Evolutionary conservation across 2,113 vertebrate species (phyloP).

Genomic region (Percopsis transmontana): DNA sequence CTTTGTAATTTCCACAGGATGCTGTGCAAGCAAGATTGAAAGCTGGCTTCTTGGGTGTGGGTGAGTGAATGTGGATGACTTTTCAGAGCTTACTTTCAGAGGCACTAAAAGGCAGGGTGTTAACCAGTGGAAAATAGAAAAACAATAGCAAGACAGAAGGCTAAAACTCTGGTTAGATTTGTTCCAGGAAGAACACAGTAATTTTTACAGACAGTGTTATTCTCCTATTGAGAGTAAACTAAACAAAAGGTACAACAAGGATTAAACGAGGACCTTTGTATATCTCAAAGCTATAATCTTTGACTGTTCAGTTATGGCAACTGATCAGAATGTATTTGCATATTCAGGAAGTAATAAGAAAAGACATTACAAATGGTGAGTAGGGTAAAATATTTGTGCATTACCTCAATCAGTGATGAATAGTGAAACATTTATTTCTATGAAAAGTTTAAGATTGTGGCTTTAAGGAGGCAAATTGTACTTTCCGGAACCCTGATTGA

Average conservation of each 20-base stretch:
- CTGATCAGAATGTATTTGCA: too few species aligned
- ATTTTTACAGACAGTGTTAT: background rate
- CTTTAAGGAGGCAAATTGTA: too few species aligned
- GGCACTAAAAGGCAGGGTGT: conserved; percentile 27
- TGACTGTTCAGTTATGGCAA: background rate
- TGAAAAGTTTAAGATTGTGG: too few species aligned
- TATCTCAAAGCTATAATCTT: background rate
- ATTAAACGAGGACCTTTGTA: background rate
- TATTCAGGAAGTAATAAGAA: too few species aligned
- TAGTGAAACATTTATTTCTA: too few species aligned
- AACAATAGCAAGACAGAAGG: conserved; percentile 3
- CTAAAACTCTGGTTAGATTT: conserved; percentile 57
- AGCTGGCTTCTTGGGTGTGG: conserved; percentile 79
- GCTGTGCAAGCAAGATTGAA: conserved; percentile 77
- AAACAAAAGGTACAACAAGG: too few species aligned
- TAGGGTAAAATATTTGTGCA: too few species aligned
- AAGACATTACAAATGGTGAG: too few species aligned
- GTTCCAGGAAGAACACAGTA: conserved; percentile 46
- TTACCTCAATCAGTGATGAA: too few species aligned
- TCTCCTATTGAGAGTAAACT: too few species aligned
- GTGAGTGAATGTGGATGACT: conserved; percentile 68
- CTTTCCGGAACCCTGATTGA: too few species aligned
- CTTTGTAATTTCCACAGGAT: conserved; percentile 72
- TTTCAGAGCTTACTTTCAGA: background rate
- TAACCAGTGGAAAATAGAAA: conserved; percentile 47